Percentiles rank a stretch among this genome's conserved stretches.
These are phyloP conservation scores for Rattus norvegicus DNA, from an alignment of 2,113 vertebrate species.

Conservation along the genomic window GRCr8 NC_086038.1:55411001-55411500, in stretches of 20 bases:
- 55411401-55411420: slow-evolving; percentile 78
- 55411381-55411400: slow-evolving; percentile 72
- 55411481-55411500: slow-evolving; percentile 48
- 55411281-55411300: slow-evolving; percentile 8
- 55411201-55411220: slow-evolving; percentile 59
- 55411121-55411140: slow-evolving; percentile 99
- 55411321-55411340: slow-evolving; percentile 16
- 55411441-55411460: slow-evolving; percentile 78
- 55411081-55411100: slow-evolving; percentile 96
- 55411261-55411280: background rate
- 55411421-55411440: slow-evolving; percentile 76
- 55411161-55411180: slow-evolving; percentile 98
- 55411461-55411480: slow-evolving; percentile 50
- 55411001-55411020: slow-evolving; percentile 99
- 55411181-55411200: slow-evolving; percentile 87
- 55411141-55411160: slow-evolving; percentile 98
- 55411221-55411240: background rate
- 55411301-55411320: background rate
- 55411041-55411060: slow-evolving; percentile 98
- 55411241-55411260: background rate
- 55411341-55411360: slow-evolving; percentile 41
- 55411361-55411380: slow-evolving; percentile 62
- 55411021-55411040: slow-evolving; percentile 98
- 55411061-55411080: slow-evolving; percentile 99
- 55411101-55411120: slow-evolving; percentile 99